phyloP scores from a whole-genome alignment of 2,888 invertebrate species.

The Leuctra nigra region DNA sequence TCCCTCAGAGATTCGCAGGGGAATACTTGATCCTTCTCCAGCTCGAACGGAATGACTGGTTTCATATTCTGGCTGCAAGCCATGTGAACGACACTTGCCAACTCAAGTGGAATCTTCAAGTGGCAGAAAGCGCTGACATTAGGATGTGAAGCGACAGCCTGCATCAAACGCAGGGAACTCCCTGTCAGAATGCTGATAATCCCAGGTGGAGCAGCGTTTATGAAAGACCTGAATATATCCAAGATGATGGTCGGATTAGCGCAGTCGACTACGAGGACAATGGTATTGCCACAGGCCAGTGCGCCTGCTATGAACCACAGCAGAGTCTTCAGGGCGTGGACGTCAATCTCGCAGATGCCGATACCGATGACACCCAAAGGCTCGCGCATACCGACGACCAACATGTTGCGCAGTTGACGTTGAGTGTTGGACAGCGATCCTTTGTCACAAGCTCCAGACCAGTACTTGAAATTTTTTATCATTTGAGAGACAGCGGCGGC shows the following conservation, averaged over 20 bases:
- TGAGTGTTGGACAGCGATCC: not conserved
- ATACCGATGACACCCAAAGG: constrained; percentile 20
- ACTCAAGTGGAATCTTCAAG: not conserved
- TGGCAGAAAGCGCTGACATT: constrained; percentile 18
- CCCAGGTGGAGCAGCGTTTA: constrained; percentile 18
- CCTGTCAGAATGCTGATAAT: constrained; percentile 21
- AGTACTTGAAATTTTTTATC: constrained; percentile 4
- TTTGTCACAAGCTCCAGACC: constrained; percentile 22
- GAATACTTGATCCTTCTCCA: not conserved
- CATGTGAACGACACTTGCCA: constrained; percentile 8
- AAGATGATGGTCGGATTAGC: constrained; percentile 14
- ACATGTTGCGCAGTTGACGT: not conserved
- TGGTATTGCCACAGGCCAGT: constrained; percentile 18
- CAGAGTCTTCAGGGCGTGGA: not conserved
- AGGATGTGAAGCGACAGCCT: constrained; percentile 17
- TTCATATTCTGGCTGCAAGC: constrained; percentile 18
- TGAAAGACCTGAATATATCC: constrained; percentile 17
- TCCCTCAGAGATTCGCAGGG: not conserved
- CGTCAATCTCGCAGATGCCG: not conserved
- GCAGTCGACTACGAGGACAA: constrained; percentile 12
- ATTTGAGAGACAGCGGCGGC: constrained; percentile 1
- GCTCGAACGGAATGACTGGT: not conserved
- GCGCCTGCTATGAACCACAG: constrained; percentile 14
- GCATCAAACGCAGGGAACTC: not conserved
- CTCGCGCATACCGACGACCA: constrained; percentile 1